phyloP scores from a whole-genome alignment of 2,888 invertebrate genomes.

The Leistus spinibarbis region DNA sequence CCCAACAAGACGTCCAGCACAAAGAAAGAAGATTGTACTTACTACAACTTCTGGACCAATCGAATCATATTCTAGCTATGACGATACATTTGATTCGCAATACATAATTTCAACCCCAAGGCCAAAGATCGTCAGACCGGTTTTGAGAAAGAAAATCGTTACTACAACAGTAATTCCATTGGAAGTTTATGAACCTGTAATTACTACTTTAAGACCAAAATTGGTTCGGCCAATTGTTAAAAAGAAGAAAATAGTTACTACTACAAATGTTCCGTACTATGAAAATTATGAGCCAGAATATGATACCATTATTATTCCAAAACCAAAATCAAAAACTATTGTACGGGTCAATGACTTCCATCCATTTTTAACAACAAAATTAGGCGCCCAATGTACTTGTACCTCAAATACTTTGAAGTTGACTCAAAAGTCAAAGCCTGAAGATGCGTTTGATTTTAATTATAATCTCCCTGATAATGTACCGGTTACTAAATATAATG shows the following conservation, averaged over 20 bases:
- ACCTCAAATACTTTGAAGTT: slow-evolving; percentile 63
- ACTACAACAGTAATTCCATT: slow-evolving; percentile 7
- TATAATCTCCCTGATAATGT: slow-evolving; percentile 31
- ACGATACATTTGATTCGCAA: slow-evolving; percentile 25
- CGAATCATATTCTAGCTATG: slow-evolving; percentile 9
- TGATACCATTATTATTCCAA: slow-evolving; percentile 57
- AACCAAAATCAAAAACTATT: slow-evolving; percentile 63
- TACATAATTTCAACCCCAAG: slow-evolving; percentile 24
- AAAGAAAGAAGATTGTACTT: slow-evolving; percentile 47
- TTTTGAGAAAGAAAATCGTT: background rate
- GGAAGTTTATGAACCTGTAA: slow-evolving; percentile 22
- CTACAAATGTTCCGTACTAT: slow-evolving; percentile 38
- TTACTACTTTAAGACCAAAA: slow-evolving; percentile 35
- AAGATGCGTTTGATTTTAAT: slow-evolving; percentile 43
- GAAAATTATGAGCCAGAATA: slow-evolving; percentile 47
- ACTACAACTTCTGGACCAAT: slow-evolving; percentile 53
- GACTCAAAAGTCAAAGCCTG: slow-evolving; percentile 54
- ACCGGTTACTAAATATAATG: slow-evolving; percentile 27
- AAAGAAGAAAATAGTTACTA: slow-evolving; percentile 27
- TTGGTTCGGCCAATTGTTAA: slow-evolving; percentile 13
- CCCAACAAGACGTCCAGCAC: slow-evolving; percentile 41
- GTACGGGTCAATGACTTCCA: slow-evolving; percentile 75
- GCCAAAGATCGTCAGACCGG: slow-evolving; percentile 21
- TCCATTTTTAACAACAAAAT: slow-evolving; percentile 71
- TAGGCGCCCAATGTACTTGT: slow-evolving; percentile 77